phyloP scores from a whole-genome alignment of 2,888 invertebrate species.

The Catocala sponsa region DNA sequence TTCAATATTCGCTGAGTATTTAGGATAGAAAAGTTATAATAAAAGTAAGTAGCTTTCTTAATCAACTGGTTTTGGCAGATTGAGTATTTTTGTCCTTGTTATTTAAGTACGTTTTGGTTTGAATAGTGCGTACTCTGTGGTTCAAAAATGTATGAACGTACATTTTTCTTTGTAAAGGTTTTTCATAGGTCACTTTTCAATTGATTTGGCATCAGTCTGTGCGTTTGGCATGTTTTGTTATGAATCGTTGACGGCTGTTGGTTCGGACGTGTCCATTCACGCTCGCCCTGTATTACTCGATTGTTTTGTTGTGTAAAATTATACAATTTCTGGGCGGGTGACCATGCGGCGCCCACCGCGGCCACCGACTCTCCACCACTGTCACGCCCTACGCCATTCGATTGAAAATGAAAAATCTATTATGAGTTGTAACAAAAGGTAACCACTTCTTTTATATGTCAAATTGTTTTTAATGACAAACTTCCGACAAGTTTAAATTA shows the following conservation, averaged over 20 bases:
- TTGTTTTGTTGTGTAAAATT: slow-evolving; percentile 82
- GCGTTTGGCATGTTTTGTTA: slow-evolving; percentile 85
- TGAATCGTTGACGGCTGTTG: slow-evolving; percentile 73
- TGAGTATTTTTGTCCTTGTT: background rate
- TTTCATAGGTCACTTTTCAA: slow-evolving; percentile 75
- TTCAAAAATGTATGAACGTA: slow-evolving; percentile 17
- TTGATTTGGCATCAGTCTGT: slow-evolving; percentile 68
- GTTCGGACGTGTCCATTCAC: slow-evolving; percentile 76
- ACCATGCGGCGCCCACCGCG: slow-evolving; percentile 56
- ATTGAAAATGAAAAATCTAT: slow-evolving; percentile 59
- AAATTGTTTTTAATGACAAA: slow-evolving; percentile 17
- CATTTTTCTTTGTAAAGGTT: slow-evolving; percentile 65
- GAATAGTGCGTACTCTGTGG: background rate
- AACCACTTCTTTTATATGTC: slow-evolving; percentile 27
- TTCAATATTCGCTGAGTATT: background rate
- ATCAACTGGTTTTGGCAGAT: background rate
- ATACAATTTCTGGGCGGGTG: slow-evolving; percentile 79
- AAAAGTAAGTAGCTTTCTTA: background rate
- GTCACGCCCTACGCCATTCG: slow-evolving; percentile 66
- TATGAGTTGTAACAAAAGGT: slow-evolving; percentile 39
- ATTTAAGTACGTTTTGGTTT: background rate
- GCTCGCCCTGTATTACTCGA: slow-evolving; percentile 64
- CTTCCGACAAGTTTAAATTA: slow-evolving; percentile 7
- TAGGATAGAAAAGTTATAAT: background rate
- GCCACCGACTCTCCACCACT: slow-evolving; percentile 36